phyloP scores from a whole-genome alignment of 2,113 vertebrate species.

The Proteles cristata region DNA sequence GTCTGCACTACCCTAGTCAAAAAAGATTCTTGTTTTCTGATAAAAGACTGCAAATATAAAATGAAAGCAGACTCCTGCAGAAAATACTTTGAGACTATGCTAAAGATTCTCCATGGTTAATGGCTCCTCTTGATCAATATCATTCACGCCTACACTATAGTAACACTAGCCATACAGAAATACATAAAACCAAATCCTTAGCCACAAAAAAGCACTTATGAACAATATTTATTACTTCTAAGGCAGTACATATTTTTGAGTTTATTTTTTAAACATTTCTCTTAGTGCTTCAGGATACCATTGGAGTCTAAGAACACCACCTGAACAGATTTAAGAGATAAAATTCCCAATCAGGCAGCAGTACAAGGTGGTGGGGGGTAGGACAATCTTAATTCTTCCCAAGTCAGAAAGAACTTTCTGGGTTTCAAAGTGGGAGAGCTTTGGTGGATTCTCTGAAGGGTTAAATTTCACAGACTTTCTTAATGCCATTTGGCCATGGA shows the following conservation, averaged over 20 bases:
- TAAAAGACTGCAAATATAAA: neutral
- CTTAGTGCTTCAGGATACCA: constrained; percentile 14
- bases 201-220: neutral
- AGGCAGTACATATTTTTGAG: constrained; percentile 23
- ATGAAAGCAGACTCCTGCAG: neutral
- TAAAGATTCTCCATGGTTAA: neutral
- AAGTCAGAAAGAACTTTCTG: neutral
- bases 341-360: neutral
- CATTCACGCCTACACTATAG: neutral
- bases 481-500: neutral
- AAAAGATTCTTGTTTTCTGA: neutral
- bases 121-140: neutral
- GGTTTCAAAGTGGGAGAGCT: constrained; percentile 26
- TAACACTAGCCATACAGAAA: neutral
- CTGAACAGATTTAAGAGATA: neutral
- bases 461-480: constrained; percentile 25
- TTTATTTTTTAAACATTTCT: constrained; percentile 46
- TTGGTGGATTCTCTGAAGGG: constrained; percentile 12
- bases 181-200: neutral
- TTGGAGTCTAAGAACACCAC: neutral
- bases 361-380: neutral
- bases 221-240: neutral
- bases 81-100: neutral
- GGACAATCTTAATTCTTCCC: neutral
- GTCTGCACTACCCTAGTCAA: neutral